phyloP scores from a whole-genome alignment of 2,797 vertebrate genomes.

The Chloroceryle inda region DNA sequence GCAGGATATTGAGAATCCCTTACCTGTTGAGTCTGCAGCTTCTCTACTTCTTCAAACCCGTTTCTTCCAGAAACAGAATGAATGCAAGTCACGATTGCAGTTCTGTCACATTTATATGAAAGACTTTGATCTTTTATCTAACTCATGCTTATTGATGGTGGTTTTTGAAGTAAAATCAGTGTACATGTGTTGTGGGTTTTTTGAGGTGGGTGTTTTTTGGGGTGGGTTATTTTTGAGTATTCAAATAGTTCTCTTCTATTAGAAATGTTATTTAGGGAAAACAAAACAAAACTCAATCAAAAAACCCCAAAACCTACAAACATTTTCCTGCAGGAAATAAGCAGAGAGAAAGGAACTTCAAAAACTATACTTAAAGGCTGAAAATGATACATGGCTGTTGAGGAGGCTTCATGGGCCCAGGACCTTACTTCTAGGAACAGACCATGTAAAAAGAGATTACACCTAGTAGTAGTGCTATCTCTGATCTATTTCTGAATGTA shows the following conservation, averaged over 20 bases:
- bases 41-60: not conserved
- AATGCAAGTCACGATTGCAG: not conserved
- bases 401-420: not conserved
- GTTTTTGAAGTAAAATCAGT: not conserved
- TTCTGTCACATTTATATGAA: not conserved
- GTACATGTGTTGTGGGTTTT: not conserved
- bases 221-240: not conserved
- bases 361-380: not conserved
- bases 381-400: not conserved
- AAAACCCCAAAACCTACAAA: no score
- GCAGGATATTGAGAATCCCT: not conserved
- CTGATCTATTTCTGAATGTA: not conserved
- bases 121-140: slow-evolving; percentile 41
- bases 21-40: not conserved
- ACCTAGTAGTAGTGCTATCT: not conserved
- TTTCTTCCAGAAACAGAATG: not conserved
- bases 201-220: not conserved
- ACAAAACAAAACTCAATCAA: no score
- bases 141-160: not conserved
- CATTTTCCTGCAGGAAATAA: not conserved
- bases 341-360: not conserved
- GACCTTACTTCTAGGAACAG: not conserved
- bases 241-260: not conserved
- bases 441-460: not conserved
- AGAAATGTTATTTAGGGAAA: not conserved